Evolutionary conservation across 2,797 vertebrate species (phyloP).

Genomic region (Danio kyathit): DNA sequence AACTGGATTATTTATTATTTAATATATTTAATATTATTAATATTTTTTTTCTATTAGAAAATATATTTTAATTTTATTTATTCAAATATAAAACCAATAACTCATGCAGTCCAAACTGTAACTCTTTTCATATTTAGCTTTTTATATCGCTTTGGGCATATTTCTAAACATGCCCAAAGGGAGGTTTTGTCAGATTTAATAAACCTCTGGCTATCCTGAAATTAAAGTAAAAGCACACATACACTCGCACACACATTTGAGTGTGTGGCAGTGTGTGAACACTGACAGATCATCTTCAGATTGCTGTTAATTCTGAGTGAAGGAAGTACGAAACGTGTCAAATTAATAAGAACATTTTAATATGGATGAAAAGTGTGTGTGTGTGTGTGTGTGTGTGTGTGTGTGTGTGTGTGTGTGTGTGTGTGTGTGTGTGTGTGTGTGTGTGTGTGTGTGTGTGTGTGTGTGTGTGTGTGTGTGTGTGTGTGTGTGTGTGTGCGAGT

Average conservation of each 20-base stretch:
- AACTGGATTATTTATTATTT: too few species aligned
- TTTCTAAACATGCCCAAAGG: neutral
- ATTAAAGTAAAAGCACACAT: neutral
- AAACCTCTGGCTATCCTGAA: neutral
- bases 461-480: neutral
- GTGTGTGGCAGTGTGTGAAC: neutral
- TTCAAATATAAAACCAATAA: neutral
- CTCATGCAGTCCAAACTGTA: neutral
- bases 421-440: neutral
- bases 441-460: neutral
- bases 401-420: neutral
- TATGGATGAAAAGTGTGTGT: slow-evolving; percentile 25
- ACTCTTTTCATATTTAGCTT: neutral
- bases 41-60: neutral
- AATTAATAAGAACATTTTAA: slow-evolving; percentile 38
- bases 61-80: neutral
- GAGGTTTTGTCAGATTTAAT: neutral
- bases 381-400: neutral
- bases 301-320: slow-evolving; percentile 27
- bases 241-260: accelerated
- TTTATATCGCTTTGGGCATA: neutral
- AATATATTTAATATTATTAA: neutral
- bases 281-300: neutral
- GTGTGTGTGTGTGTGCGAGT: neutral
- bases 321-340: slow-evolving; percentile 16